A percentile compares a stretch with the other conserved stretches of the same genome.
These are phyloP conservation scores for Nycticryphes semicollaris DNA, from an alignment of 2,113 vertebrate genomes.

Conservation along the genomic window DNA sequence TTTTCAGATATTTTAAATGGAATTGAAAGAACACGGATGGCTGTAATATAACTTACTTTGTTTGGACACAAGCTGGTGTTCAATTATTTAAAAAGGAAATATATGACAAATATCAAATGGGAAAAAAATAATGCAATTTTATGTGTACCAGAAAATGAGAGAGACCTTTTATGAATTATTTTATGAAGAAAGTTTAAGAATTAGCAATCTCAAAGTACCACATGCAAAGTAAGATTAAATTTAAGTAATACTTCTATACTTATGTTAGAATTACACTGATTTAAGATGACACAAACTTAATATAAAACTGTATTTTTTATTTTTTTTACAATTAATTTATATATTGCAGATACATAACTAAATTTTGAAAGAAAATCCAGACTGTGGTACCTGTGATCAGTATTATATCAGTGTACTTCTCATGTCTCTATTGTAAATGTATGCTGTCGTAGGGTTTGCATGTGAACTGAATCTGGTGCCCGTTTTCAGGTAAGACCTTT, in stretches of 20 bases:
- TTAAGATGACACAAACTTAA: not conserved
- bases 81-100: constrained; percentile 4
- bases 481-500: not conserved
- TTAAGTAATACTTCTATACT: constrained; percentile 29
- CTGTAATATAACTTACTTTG: not conserved
- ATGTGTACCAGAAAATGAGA: not conserved
- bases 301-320: not conserved
- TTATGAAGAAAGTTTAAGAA: constrained; percentile 25
- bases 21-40: not conserved
- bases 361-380: not conserved
- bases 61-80: not conserved
- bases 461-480: not conserved
- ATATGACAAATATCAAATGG: constrained; percentile 19
- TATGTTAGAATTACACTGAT: constrained; percentile 10
- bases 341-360: not conserved
- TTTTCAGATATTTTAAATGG: constrained; percentile 1
- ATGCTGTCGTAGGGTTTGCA: not conserved
- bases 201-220: not conserved
- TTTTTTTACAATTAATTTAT: constrained; percentile 2
- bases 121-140: constrained; percentile 53
- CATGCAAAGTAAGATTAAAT: constrained; percentile 41
- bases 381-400: accelerated
- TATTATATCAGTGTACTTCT: not conserved
- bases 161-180: constrained; percentile 39
- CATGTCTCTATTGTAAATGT: not conserved